Conservation (phyloP, 1,140 invertebrate species). For the Parapsyche elsis region DNA sequence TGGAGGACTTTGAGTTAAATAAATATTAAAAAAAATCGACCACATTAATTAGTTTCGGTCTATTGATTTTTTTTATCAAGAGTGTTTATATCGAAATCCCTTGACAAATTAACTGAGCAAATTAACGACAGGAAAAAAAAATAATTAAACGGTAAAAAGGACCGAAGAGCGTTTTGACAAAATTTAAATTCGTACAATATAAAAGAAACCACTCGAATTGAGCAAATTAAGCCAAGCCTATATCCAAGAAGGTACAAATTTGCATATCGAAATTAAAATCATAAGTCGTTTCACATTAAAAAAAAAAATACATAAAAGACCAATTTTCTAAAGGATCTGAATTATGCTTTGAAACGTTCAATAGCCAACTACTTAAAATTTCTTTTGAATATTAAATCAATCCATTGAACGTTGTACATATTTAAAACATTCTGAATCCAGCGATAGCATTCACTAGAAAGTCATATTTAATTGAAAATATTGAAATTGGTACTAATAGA, state of each 20-base stretch:
- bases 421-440: no score
- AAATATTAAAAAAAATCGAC: neutral
- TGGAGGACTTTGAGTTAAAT: no score
- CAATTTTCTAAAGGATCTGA: no score
- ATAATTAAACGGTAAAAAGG: neutral
- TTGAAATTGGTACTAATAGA: no score
- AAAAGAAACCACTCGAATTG: neutral
- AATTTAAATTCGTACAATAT: neutral
- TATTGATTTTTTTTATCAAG: constrained; percentile 12
- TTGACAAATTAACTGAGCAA: neutral
- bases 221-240: constrained; percentile 14
- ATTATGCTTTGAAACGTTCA: neutral
- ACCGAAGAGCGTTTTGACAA: neutral
- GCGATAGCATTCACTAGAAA: no score
- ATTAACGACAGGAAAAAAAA: neutral
- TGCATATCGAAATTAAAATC: constrained; percentile 33
- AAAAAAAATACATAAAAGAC: neutral
- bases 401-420: no score
- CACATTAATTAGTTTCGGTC: neutral
- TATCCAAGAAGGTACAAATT: constrained; percentile 6
- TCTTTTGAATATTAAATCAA: no score
- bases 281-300: no score
- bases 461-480: no score
- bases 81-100: neutral
- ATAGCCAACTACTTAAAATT: no score